Conservation (phyloP, 1,140 invertebrate species). For the Drosophila prosaltans region DNA sequence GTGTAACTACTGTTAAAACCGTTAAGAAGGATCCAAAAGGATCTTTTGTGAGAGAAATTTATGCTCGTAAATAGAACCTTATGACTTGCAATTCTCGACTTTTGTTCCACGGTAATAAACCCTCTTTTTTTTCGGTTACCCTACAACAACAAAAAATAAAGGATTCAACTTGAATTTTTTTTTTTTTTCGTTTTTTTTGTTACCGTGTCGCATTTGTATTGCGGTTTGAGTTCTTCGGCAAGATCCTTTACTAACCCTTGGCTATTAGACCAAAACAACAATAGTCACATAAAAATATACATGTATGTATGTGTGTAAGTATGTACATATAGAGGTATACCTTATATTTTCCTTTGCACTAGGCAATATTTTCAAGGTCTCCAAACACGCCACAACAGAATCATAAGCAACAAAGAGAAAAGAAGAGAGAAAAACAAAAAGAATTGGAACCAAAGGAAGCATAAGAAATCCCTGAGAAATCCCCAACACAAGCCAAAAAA, state of each 20-base stretch:
- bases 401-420: slow-evolving; percentile 54
- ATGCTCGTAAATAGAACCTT: neutral
- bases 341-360: slow-evolving; percentile 32
- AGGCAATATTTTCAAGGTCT: slow-evolving; percentile 74
- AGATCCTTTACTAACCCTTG: neutral
- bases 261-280: slow-evolving; percentile 42
- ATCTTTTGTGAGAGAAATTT: no score
- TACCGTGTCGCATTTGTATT: slow-evolving; percentile 5
- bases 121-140: neutral
- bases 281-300: slow-evolving; percentile 46
- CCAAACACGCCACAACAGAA: slow-evolving; percentile 68
- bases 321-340: neutral
- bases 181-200: neutral
- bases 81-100: neutral
- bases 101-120: neutral
- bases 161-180: slow-evolving; percentile 5
- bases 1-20: no score
- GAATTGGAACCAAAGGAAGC: neutral
- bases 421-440: slow-evolving; percentile 2
- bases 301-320: no score
- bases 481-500: neutral
- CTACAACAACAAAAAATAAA: neutral
- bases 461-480: slow-evolving; percentile 25
- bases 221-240: neutral
- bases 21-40: no score